Evolutionary conservation across 2,797 vertebrate species (phyloP).

Genomic region (Coreius guichenoti): DNA sequence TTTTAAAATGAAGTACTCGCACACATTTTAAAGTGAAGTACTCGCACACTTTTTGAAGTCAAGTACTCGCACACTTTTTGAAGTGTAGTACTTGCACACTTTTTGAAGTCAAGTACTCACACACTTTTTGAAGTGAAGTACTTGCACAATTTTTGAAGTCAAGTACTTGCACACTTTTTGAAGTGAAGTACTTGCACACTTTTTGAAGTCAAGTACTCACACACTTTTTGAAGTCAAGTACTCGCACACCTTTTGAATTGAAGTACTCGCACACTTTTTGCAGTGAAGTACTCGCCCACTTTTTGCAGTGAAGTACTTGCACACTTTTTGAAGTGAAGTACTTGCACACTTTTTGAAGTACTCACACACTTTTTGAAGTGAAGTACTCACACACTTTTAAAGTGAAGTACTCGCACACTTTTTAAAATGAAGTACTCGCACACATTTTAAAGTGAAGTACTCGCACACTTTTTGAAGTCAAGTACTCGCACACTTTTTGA

Average conservation of each 20-base stretch:
- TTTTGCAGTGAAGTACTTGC: no score
- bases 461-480: neutral
- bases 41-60: no score
- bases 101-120: neutral
- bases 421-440: neutral
- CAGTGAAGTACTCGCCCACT: neutral
- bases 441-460: neutral
- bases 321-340: no score
- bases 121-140: neutral
- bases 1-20: neutral
- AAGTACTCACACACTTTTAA: neutral
- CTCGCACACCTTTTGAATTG: neutral
- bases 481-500: no score
- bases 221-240: neutral
- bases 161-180: neutral
- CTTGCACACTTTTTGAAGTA: no score
- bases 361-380: no score
- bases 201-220: neutral
- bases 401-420: neutral
- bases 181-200: neutral
- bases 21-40: no score
- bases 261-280: neutral
- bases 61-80: no score
- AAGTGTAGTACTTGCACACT: no score
- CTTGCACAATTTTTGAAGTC: fast-evolving